Conservation (phyloP, 2,113 vertebrate species). For the Cheirogaleus medius region DNA sequence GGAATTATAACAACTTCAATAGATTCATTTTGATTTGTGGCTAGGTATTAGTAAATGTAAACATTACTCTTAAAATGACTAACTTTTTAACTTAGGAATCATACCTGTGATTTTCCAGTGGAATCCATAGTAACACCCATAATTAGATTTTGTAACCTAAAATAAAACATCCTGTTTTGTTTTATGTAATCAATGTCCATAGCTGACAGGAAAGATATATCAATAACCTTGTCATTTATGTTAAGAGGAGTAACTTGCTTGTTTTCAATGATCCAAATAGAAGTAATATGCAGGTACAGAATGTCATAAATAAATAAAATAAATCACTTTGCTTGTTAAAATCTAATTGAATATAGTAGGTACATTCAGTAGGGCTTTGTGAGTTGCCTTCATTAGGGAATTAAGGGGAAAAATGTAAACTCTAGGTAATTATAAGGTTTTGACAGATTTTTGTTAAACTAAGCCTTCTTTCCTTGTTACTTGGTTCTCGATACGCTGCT, state of each 20-base stretch:
- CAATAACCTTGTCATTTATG: background rate
- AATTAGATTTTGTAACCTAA: background rate
- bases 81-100: background rate
- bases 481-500: background rate
- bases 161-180: background rate
- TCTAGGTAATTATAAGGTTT: background rate
- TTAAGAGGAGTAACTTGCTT: slow-evolving; percentile 13
- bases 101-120: background rate
- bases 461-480: background rate
- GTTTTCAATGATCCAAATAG: background rate
- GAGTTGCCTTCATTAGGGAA: background rate
- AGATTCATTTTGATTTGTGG: background rate
- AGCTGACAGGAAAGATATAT: background rate
- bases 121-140: background rate
- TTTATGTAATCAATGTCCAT: slow-evolving; percentile 25
- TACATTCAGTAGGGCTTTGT: background rate
- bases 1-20: background rate
- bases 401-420: background rate
- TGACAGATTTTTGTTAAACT: background rate
- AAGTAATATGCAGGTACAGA: background rate
- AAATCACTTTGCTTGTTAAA: background rate
- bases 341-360: background rate
- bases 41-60: background rate
- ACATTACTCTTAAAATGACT: background rate
- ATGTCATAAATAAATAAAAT: background rate